A percentile compares a stretch with the other conserved stretches of the same genome.
phyloP scores from a whole-genome alignment of 64 coral and sea anemone species.

The Exaiptasia diaphana region DNA sequence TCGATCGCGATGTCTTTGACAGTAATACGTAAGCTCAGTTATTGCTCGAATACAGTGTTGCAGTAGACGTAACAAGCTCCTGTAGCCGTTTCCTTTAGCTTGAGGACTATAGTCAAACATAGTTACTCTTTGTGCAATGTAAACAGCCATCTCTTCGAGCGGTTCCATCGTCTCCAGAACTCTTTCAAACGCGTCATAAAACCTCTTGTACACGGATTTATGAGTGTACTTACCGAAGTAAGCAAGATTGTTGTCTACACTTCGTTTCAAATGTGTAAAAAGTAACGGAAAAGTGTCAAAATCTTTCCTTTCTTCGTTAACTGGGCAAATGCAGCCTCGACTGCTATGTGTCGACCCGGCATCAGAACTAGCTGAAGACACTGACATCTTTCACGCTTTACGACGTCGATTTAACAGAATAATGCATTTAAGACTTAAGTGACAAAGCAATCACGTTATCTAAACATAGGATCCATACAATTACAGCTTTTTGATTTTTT shows the following conservation, averaged over 20 bases:
- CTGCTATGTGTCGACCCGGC: too few relatives aligned
- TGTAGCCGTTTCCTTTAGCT: conserved; percentile 87
- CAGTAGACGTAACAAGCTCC: conserved; percentile 66
- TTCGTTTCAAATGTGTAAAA: conserved; percentile 63
- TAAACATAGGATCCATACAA: too few relatives aligned
- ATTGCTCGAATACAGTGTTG: conserved; percentile 75
- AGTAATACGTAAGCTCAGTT: conserved; percentile 72
- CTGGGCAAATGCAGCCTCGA: not conserved
- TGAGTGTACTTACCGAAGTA: conserved; percentile 60
- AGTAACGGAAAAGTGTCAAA: conserved; percentile 48
- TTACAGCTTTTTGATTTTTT: too few relatives aligned
- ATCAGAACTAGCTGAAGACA: too few relatives aligned
- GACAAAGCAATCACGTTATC: too few relatives aligned
- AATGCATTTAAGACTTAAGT: too few relatives aligned
- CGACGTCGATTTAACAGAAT: too few relatives aligned
- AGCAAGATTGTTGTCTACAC: conserved; percentile 49
- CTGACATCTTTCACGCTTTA: too few relatives aligned
- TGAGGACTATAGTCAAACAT: conserved; percentile 73
- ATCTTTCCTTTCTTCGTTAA: not conserved
- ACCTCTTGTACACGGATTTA: conserved; percentile 69
- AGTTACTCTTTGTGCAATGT: conserved; percentile 33
- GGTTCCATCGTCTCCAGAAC: conserved; percentile 44
- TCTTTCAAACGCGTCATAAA: conserved; percentile 64
- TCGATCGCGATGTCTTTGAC: conserved; percentile 67
- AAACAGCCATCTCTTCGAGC: conserved; percentile 39